Evolutionary conservation across 2,888 invertebrate species (phyloP), one percentile per base, ranked within the genome.

Genomic region (Temnothorax unifasciatus): DNA sequence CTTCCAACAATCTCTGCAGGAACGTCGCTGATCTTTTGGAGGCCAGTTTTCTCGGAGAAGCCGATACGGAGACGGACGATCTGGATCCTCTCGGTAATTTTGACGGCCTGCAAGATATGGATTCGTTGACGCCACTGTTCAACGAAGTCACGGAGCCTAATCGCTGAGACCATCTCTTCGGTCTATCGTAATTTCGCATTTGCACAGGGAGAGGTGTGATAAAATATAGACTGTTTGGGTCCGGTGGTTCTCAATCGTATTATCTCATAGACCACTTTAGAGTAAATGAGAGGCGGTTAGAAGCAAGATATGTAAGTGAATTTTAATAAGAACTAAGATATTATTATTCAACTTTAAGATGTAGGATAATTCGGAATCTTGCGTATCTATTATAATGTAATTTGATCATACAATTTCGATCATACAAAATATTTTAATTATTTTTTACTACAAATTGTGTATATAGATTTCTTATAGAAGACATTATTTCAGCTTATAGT

Each of bases 91-190:
- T 95, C n/a, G 92, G 92, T 21, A 94, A 94, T 87, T 95, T 95
- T 63, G 95, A 94, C 57, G 94, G 93, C 38, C 85, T 95, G 21
- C 94, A 94, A 68, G 95, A 95, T 81, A 94, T 94, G 68, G 94
- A 93, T 82, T 93, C 94, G 34, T 91, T 95, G 21, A 92, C 95
- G 34, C 95, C 95, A n/a, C 90, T 95, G 15, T 95, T 95, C 85
- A 94, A 93, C 74, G 95, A 94, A 86, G 95, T 95, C 34, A 91
- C 94, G 9, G 95, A 94, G 86, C 91, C 93, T 52, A 95, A 95
- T 93, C 93, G 93, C 88, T 95, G 89, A 75, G 57, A 82, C 34
- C 66, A 59, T 59, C 57, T 59, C 4, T 52, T 57, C 25, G n/a
- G 54, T 79, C 68, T 69, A 68, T 44, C 71, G 15, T 71, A 54